Evolutionary conservation across 2,888 invertebrate genomes (phyloP), one percentile per base, ranked within the genome.

Genomic region (Neoascia interrupta): DNA sequence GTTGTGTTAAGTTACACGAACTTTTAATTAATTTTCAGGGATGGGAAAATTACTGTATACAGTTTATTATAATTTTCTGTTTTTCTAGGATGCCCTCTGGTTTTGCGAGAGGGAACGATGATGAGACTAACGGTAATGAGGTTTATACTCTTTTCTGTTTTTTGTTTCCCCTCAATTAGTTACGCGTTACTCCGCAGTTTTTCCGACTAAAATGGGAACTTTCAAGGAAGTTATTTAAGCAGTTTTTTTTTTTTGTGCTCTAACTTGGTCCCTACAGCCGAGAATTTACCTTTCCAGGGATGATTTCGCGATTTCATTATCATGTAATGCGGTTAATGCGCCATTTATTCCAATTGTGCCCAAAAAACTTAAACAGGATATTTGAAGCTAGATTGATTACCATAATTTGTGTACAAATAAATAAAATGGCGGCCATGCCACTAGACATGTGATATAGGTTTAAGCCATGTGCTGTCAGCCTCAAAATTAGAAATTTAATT

Each of bases 11-110:
- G 66, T 73, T 73, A 68, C 49, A 49, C 66, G 66, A 73, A 79
- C 60, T 66, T 79, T 79, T 73, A 68, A 79, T 68, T 79, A 61
- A 79, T 68, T 79, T 68, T 79, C 68, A 41, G 66, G 79, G 56
- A 54, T 45, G 66, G 10, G 73, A 61, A 76, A 66, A 79, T 79
- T 61, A 36, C 66, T 61, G 66, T 60, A 56, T 66, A 66, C 64
- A 79, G 76, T 72, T 72, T 79, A 61, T 69, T 75, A 69, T 75
- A 69, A 75, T 75, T 75, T 26, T 21, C 41, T 26, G 26, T 68
- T 16, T n/a, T n/a, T n/a, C n/a, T n/a, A n/a, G n/a, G n/a, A n/a
- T n/a, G 51, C 23, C 49, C 49, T 43, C 26, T 49, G 21, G 23
- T 56, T 58, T 10, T 49, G 16, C 41, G 39, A n/a, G 23, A 19